Base-by-base conservation (phyloP, 1,140 invertebrate species). In the Trichomalopsis sarcophagae region DNA sequence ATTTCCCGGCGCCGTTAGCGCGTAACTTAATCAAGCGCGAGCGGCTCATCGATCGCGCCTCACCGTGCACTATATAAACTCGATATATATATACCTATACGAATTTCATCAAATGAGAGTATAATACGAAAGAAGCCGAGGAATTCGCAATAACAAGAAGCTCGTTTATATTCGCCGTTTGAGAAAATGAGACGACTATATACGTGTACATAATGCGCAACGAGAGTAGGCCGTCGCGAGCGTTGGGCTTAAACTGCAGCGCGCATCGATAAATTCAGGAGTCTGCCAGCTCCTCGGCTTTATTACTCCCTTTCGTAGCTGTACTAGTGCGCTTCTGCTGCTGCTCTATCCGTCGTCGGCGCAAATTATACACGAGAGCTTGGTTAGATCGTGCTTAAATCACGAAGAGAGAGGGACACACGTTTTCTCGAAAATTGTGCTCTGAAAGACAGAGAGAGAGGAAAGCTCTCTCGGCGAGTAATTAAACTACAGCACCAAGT, bases 221-320 rank as follows among this genome's bases (percentile, higher is more conserved):
- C 40, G 55, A 62, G 55, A 62, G 55, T n/a, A 62, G 55, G 55
- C 55, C 55, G 55, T 62, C 40, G 40, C 33, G 27, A 27, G 33
- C 9, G 55, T 62, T 62, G n/a, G n/a, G 55, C 55, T 62, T 62
- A 62, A 62, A 62, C 14, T 62, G n/a, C n/a, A n/a, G n/a, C 27
- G 55, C 17, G 21, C 69, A 71, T 71, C 69, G 69, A 71, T 71
- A 71, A 71, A 71, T 71, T 33, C 69, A 27, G 69, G 5, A 55
- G 50, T 11, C 27, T n/a, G 69, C 23, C 69, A 47, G 75, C 11
- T n/a, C 55, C 55, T n/a, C 21, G 82, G 84, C 77, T 73, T 84
- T 86, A 86, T 84, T 79, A 84, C 84, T 86, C 85, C 62, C 73
- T 69, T 62, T 69, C 74, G 85, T 77, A 84, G 78, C 30, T 62